phyloP scores from a whole-genome alignment of 2,888 invertebrate genomes.

The Taphrorychus bicolor region DNA sequence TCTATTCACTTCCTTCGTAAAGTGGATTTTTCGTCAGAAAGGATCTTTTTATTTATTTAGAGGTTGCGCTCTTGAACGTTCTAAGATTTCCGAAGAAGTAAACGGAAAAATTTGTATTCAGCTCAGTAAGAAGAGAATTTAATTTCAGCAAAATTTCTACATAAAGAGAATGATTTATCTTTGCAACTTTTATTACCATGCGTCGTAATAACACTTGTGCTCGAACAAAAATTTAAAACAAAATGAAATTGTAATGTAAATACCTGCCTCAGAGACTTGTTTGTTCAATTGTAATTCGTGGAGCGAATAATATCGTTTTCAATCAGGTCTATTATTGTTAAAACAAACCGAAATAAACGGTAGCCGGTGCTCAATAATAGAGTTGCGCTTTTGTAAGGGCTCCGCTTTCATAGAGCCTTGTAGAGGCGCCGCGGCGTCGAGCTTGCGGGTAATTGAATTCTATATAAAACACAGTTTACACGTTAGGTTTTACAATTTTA shows the following conservation, averaged over 20 bases:
- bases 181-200: too few relatives aligned
- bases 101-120: conserved; percentile 2
- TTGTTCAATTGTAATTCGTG: background rate
- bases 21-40: background rate
- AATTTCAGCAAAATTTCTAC: background rate
- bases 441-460: conserved; percentile 2
- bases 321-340: background rate
- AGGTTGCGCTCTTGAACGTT: background rate
- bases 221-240: too few relatives aligned
- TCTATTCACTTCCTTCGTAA: background rate
- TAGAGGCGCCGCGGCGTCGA: background rate
- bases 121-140: background rate
- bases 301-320: background rate
- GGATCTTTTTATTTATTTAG: background rate
- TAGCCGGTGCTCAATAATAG: background rate
- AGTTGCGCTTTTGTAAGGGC: background rate
- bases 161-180: too few relatives aligned
- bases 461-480: background rate
- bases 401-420: background rate
- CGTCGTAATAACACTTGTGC: too few relatives aligned
- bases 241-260: too few relatives aligned
- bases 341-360: background rate
- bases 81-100: background rate
- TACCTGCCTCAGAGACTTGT: too few relatives aligned
- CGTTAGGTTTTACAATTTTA: background rate